A percentile compares a stretch with the other conserved stretches of the same genome.
These are phyloP conservation scores for Agrotis exclamationis DNA, from an alignment of 2,888 invertebrate genomes.

Conservation along the genomic window DNA sequence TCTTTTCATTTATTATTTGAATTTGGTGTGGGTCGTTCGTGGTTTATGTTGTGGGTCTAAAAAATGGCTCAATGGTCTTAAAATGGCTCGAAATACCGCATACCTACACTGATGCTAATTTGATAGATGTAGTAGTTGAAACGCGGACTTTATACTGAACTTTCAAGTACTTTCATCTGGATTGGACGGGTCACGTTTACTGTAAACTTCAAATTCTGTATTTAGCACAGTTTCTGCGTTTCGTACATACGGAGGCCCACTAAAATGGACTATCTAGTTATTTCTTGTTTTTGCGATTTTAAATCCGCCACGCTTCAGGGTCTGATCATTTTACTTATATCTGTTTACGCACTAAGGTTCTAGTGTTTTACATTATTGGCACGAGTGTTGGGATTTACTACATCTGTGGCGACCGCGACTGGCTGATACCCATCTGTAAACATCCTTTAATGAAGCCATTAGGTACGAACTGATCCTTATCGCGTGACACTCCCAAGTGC, in stretches of 20 bases:
- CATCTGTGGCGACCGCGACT: conserved; percentile 39
- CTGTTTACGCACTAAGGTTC: conserved; percentile 22
- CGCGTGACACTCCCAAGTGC: conserved; percentile 54
- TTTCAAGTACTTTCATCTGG: no score
- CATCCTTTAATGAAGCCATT: conserved; percentile 54
- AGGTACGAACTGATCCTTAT: conserved; percentile 62
- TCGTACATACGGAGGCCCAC: not conserved
- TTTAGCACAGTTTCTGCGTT: not conserved
- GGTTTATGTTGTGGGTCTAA: not conserved
- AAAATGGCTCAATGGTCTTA: no score
- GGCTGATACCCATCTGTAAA: conserved; percentile 61
- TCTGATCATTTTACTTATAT: not conserved
- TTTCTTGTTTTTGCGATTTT: not conserved
- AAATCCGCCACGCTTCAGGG: not conserved
- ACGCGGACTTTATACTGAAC: no score
- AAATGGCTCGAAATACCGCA: not conserved
- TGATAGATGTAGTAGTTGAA: no score
- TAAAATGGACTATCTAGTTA: no score
- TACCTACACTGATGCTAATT: not conserved
- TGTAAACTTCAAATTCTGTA: not conserved
- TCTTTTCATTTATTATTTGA: conserved; percentile 26
- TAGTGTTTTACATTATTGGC: conserved; percentile 67
- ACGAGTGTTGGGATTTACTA: conserved; percentile 68
- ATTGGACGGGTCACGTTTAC: no score
- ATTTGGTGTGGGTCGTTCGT: conserved; percentile 35